Evolutionary conservation across 2,113 vertebrate genomes (phyloP), one percentile per base, ranked within the genome.

Genomic region (Morone chrysops): DNA sequence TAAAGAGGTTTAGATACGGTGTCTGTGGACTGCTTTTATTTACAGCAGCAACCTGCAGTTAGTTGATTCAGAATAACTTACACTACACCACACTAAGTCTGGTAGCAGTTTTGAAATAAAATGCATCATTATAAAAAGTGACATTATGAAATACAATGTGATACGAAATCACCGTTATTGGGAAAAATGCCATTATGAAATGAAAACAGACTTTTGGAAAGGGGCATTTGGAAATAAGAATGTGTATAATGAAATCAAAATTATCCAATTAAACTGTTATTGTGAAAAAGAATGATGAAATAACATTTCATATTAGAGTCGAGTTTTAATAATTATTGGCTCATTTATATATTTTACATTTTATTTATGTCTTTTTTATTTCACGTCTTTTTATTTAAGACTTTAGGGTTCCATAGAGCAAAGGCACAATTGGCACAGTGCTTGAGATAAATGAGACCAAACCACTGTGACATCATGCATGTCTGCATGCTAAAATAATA

Each of bases 371-470:
- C 10, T 38, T 45, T 16, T 51, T 43, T 20, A 7, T 22, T 72
- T 7, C 31, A 31, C 3, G 31, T 31, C 31, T 31, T 20, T 40
- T 14, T 2, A 25, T n/a, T 8, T 67, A 51, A 78, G 18, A 78
- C 78, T 48, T 72, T 59, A 78, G 25, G 47, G 0, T 36, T 73
- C 60, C 78, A 67, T 51, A 40, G 8, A 83, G 25, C 72, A 69
- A 31, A 73, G 18, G 31, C 62, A 72, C 41, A 31, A 38, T 11
- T 43, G 50, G 56, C 17, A 51, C 1, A 17, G 11, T 16, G 22
- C 4, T 68, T 73, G 36, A 62, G n/a, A 56, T 43, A 48, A 80
- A 86, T 1, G 1, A 12, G 40, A 81, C 69, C 80, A 85, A 81
- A 77, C 69, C 60, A 45, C 9, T 12, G 18, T 2, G 6, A 1